phyloP scores from a whole-genome alignment of 1,140 invertebrate species.

The Pseudomyrmex flavicornis region DNA sequence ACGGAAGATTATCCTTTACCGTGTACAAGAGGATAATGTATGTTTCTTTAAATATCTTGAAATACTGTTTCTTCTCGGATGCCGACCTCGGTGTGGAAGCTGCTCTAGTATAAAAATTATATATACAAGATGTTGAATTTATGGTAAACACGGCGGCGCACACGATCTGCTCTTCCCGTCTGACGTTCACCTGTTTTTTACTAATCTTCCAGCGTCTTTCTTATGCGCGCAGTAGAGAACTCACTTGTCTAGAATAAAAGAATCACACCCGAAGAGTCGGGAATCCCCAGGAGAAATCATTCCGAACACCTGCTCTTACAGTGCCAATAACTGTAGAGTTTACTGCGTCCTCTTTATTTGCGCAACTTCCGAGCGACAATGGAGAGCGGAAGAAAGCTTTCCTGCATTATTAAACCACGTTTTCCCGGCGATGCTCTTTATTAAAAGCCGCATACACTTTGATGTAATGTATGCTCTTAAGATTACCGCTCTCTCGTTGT shows the following conservation, averaged over 20 bases:
- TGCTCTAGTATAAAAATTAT: background rate
- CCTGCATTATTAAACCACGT: constrained; percentile 70
- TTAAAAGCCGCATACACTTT: constrained; percentile 68
- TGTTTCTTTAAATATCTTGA: background rate
- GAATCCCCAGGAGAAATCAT: constrained; percentile 72
- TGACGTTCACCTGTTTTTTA: constrained; percentile 3
- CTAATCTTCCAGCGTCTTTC: constrained; percentile 49
- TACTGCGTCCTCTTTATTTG: constrained; percentile 70
- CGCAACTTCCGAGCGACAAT: constrained; percentile 51
- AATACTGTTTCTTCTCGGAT: background rate
- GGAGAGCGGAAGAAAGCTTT: constrained; percentile 62
- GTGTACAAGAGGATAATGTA: background rate
- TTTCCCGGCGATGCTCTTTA: constrained; percentile 65
- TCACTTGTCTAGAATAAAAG: constrained; percentile 53
- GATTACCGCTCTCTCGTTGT: background rate
- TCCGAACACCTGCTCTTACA: constrained; percentile 74
- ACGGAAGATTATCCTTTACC: background rate
- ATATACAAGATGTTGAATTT: constrained; percentile 13
- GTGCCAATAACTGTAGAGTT: constrained; percentile 72
- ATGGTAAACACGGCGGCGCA: background rate
- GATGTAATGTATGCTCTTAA: constrained; percentile 65
- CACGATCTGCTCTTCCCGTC: background rate
- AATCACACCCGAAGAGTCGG: constrained; percentile 51
- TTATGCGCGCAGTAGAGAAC: constrained; percentile 38
- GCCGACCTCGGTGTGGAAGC: background rate